Evolutionary conservation across 2,797 vertebrate genomes (phyloP), one percentile per base, ranked within the genome.

Genomic region (Myotis vivesi): DNA sequence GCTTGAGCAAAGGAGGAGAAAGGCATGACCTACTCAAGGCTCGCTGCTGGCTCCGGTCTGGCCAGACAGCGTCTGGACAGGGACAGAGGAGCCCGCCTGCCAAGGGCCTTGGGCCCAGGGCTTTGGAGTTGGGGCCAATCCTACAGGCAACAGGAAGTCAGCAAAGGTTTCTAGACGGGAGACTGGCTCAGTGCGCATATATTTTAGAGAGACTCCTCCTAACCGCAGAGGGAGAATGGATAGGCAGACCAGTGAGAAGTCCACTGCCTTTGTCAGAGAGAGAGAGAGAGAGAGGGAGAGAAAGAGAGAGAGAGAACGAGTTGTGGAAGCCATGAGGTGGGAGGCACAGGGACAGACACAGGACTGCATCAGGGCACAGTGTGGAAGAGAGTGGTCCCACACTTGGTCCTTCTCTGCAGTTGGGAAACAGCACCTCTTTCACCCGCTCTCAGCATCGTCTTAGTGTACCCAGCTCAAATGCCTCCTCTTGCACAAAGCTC

Each of bases 321-420:
- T 68, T 53, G 30, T 80, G 36, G n/a, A 33, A 79, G 6, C 10
- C 69, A n/a, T 0, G 1, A 62, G 59, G 19, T 8, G 3, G 51
- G 10, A 49, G 57, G 20, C 33, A 41, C 17, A 41, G 23, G 28
- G 9, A 25, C 8, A 49, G 41, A 8, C 8, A 1, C 17, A 68
- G 41, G 28, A 23, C 2, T 46, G 23, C 13, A 9, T 0, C 25
- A 0, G 0, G 0, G 22, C 66, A 36, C 10, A 7, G 15, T 59
- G 22, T 3, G 33, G 73, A 75, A 75, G 15, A 12, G 9, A 38
- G n/a, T 23, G 30, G 38, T 13, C 41, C 53, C 33, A 5, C 3
- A 44, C 19, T 69, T n/a, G 38, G 30, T 49, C 33, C 79, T 53
- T n/a, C 9, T 41, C 75, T 77, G 19, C 1, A 11, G 72, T 17